These are phyloP conservation scores for Luffia ferchaultella DNA, from an alignment of 2,888 invertebrate species.

Conservation along the genomic window DNA sequence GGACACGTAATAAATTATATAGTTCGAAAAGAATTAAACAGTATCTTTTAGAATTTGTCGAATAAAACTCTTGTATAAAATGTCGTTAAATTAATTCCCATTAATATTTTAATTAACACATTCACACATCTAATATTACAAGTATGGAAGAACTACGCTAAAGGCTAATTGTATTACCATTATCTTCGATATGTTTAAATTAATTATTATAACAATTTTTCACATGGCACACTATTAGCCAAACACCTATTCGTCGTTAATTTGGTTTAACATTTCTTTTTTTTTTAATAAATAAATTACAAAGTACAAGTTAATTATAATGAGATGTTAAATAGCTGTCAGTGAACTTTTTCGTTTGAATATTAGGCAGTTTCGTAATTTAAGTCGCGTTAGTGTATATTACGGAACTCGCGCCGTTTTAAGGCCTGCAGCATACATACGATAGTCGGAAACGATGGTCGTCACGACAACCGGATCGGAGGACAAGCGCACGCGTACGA, in stretches of 20 bases:
- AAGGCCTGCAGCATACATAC: too few species aligned
- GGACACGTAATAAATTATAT: too few species aligned
- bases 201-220: conserved; percentile 47
- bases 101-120: neutral
- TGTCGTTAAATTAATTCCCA: neutral
- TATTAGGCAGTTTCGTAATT: conserved; percentile 1
- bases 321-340: neutral
- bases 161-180: conserved; percentile 51
- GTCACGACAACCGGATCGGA: too few species aligned
- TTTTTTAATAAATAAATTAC: conserved; percentile 1
- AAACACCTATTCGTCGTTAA: conserved; percentile 13
- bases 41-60: too few species aligned
- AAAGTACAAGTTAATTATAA: neutral
- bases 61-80: too few species aligned
- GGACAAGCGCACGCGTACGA: too few species aligned
- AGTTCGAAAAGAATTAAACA: too few species aligned
- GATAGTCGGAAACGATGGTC: too few species aligned
- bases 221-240: conserved; percentile 55
- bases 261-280: neutral
- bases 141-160: conserved; percentile 63
- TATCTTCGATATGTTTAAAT: conserved; percentile 56
- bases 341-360: neutral
- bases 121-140: conserved; percentile 20
- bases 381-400: conserved; percentile 3
- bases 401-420: neutral